phyloP scores from a whole-genome alignment of 1,140 invertebrate genomes.

The Drosophila lini region DNA sequence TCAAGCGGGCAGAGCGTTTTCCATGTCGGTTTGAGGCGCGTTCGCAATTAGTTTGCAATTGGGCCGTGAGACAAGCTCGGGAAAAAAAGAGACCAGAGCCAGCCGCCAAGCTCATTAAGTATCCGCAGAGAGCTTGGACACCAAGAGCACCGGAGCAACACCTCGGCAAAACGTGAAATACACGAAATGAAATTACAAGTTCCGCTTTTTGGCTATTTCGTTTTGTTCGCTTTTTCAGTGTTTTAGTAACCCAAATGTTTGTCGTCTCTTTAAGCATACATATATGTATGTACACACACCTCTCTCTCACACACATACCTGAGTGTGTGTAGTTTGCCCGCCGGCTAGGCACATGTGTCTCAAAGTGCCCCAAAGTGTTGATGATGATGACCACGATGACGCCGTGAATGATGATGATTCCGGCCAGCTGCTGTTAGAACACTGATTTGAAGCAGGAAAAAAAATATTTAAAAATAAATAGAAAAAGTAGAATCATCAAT shows the following conservation, averaged over 20 bases:
- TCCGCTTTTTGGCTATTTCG: conserved; percentile 68
- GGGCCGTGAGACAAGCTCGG: conserved; percentile 67
- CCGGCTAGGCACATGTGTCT: conserved; percentile 79
- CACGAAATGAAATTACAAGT: conserved; percentile 80
- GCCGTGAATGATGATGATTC: conserved; percentile 55
- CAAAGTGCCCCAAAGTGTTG: conserved; percentile 63
- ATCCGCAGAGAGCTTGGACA: conserved; percentile 30
- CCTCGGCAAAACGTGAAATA: conserved; percentile 73
- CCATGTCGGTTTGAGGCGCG: conserved; percentile 51
- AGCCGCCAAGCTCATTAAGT: conserved; percentile 69
- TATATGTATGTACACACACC: not conserved
- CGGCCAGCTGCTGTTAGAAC: conserved; percentile 32
- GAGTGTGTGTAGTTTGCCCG: conserved; percentile 39
- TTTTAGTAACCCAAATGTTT: conserved; percentile 81
- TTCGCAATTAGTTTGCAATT: conserved; percentile 80
- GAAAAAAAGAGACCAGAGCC: conserved; percentile 34
- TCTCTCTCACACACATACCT: not conserved
- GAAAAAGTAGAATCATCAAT: not conserved
- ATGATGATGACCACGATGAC: conserved; percentile 62
- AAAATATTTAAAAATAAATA: conserved; percentile 3
- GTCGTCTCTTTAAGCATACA: conserved; percentile 4
- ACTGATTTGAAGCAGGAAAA: conserved; percentile 14
- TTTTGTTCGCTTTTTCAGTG: conserved; percentile 51
- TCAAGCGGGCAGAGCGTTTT: conserved; percentile 35
- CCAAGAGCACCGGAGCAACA: conserved; percentile 46